Base-by-base conservation (phyloP, 1,140 invertebrate genomes). In the Parapsyche elsis region DNA sequence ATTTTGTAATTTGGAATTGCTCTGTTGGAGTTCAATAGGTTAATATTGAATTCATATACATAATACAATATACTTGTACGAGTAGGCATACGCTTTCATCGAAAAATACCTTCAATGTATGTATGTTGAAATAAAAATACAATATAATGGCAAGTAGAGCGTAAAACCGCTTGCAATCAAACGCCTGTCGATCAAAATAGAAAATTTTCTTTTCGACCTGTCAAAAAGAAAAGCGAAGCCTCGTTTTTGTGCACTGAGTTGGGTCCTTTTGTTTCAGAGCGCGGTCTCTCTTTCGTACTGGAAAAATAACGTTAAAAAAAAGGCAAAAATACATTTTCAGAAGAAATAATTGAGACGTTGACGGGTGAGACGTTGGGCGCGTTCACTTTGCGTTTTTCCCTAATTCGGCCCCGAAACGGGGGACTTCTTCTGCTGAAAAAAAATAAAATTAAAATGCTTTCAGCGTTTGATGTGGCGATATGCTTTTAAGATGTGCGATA, bases 101-200 rank as follows among this genome's bases (percentile, higher is more conserved):
- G 7, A 38, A 38, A 38, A 38, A 38, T 7, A 38, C 30, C 30
- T 38, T 38, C 30, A 38, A 38, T 38, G 7, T n/a, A n/a, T n/a
- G n/a, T n/a, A n/a, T 38, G 7, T 38, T 38, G 30, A 38, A 38
- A 38, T 38, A 38, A 38, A 38, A 38, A 38, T 38, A 38, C 30
- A 38, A 38, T 38, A 1, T 38, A 38, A 38, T 5, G 64, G 23
- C 46, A 75, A 75, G 53, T 75, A 75, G 73, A 19, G 73, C 73
- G 23, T 75, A 23, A 75, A 75, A 75, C 73, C 73, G 49, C 71
- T 45, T 23, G 71, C 73, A 75, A 75, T 75, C 73, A 75, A 75
- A 75, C 73, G 73, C 73, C 73, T 75, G 73, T 75, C 73, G 73
- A 75, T 75, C 73, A 75, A 75, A 75, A 57, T 74, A 74, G 71